Evolutionary conservation across 2,888 invertebrate species (phyloP), one percentile per base, ranked within the genome.

Genomic region (Eretmocerus hayati): DNA sequence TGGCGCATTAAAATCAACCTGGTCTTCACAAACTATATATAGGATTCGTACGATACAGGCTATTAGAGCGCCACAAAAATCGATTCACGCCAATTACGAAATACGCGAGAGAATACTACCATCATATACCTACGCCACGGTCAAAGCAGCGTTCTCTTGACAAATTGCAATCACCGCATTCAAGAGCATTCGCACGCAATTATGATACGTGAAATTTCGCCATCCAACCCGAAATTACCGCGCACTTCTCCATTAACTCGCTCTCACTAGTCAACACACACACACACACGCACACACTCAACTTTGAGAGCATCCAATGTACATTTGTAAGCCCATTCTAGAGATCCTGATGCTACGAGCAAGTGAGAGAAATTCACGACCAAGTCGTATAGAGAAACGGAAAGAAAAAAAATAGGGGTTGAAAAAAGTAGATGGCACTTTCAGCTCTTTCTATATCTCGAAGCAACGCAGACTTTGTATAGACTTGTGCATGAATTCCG

Each of bases 171-270:
- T 13, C 22, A 19, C 23, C 33, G 4, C 19, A 13, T n/a, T 11
- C 20, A 19, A 35, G 30, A 2, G 38, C 35, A 16, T 40, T 9
- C 40, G 6, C 16, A 21, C 15, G 40, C 40, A 40, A 46, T 46
- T 46, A 46, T 21, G 33, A 46, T 20, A 26, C 46, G 33, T 22
- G 40, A 35, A 32, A 46, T 38, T 45, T 16, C 15, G 37, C 37
- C 31, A 46, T 40, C 40, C 15, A 22, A 23, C 18, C 5, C 16
- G 20, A 21, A 45, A 31, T 37, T 44, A 30, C 30, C 37, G 18
- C 30, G 19, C 22, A 22, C 21, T 3, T 19, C n/a, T 6, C 22
- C 38, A 38, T 38, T 38, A 38, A 13, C 38, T 21, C 38, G 21
- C 15, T n/a, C 11, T n/a, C 6, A n/a, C 33, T 16, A 5, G 19